Evolutionary conservation across 2,797 vertebrate species (phyloP), one percentile per base, ranked within the genome.

Genomic region (Propithecus perrieri): DNA sequence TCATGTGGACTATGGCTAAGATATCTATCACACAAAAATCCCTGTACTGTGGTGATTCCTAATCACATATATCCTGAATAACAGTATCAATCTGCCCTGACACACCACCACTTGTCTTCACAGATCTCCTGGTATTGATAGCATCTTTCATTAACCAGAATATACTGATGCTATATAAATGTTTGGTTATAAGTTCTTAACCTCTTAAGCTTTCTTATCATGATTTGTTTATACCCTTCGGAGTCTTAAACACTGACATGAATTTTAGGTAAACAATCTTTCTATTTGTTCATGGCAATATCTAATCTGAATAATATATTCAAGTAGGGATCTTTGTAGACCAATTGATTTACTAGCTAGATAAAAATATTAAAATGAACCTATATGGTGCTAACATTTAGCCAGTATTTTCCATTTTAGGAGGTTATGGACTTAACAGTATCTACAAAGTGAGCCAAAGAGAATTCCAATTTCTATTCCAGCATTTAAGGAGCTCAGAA

Each of bases 131-230:
- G 10, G 5, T 65, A 7, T 59, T 57, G 71, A 91, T 74, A 85
- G 33, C 28, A 74, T 67, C 55, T 95, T 84, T 88, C 48, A 75
- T 95, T 89, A 91, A n/a, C 55, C 14, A 88, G 78, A 89, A 88
- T 85, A 89, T 72, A 79, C 61, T 65, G 63, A 22, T 46, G n/a
- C 15, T 4, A 59, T 80, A 85, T 26, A 87, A 87, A 83, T 26
- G 30, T 74, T 57, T 79, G n/a, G 12, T 43, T 57, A 46, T 33
- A 79, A 24, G 15, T 38, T 41, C 5, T 65, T 85, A 92, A 75
- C 17, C 3, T 75, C 15, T 63, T 85, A 67, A 38, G 28, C 12
- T 96, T 30, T 14, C 17, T 78, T 90, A 30, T 87, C 9, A 38
- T 55, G 35, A 61, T 84, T 79, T 17, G 50, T 41, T 79, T 61